A percentile compares a stretch with the other conserved stretches of the same genome.
phyloP scores from a whole-genome alignment of 2,888 invertebrate species.

The Sphinx pinastri region DNA sequence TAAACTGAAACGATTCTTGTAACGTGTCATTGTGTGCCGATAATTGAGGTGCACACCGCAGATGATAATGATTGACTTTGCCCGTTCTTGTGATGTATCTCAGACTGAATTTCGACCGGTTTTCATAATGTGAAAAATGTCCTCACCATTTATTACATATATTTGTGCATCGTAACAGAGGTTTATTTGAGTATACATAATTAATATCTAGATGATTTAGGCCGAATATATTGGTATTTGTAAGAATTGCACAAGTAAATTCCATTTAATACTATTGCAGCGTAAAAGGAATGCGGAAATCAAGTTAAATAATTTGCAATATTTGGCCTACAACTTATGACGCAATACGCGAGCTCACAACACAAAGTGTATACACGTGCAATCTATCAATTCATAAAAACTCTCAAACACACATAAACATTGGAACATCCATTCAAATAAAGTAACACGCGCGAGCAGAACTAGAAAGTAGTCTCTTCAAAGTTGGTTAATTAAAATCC shows the following conservation, averaged over 20 bases:
- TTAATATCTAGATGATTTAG: neutral
- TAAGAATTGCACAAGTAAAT: neutral
- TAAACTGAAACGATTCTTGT: constrained; percentile 36
- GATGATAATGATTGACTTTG: constrained; percentile 20
- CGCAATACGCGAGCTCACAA: neutral
- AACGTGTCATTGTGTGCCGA: constrained; percentile 31
- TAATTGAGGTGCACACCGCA: constrained; percentile 5
- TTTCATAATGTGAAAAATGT: constrained; percentile 5
- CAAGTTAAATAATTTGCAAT: neutral
- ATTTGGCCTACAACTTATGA: neutral
- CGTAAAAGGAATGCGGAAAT: neutral
- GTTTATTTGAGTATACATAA: neutral
- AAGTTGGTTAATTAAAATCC: constrained; percentile 20
- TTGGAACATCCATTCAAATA: constrained; percentile 10
- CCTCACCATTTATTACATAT: neutral
- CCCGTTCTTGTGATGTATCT: constrained; percentile 1
- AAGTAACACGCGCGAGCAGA: neutral
- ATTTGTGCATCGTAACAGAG: neutral
- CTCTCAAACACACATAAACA: neutral
- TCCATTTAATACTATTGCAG: neutral
- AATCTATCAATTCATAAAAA: constrained; percentile 6
- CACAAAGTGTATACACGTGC: constrained; percentile 6
- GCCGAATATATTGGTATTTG: neutral
- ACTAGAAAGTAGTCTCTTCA: constrained; percentile 8
- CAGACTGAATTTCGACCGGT: constrained; percentile 18